Percentiles rank a stretch among this genome's conserved stretches.
Conservation (phyloP, 1,140 invertebrate species). For the Formica selysi region DNA sequence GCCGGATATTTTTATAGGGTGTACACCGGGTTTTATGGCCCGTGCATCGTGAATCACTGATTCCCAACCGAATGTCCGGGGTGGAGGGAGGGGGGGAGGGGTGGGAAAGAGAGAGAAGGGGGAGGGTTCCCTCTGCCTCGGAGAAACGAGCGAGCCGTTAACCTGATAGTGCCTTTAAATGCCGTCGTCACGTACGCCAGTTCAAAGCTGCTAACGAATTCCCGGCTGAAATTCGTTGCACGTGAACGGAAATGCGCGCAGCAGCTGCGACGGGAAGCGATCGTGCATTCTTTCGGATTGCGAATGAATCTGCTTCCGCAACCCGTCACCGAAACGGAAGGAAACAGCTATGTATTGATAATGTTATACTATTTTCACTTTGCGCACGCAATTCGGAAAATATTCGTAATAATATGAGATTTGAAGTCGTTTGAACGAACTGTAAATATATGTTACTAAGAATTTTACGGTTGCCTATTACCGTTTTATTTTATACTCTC, state of each 20-base stretch:
- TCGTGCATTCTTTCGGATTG: slow-evolving; percentile 34
- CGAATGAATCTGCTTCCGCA: slow-evolving; percentile 41
- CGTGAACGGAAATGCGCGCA: slow-evolving; percentile 30
- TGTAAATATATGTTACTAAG: background rate
- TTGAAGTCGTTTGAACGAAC: background rate
- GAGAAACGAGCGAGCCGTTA: slow-evolving; percentile 65
- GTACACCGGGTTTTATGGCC: slow-evolving; percentile 65
- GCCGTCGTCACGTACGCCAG: slow-evolving; percentile 21
- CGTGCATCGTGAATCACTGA: slow-evolving; percentile 66
- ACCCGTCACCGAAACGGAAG: slow-evolving; percentile 22
- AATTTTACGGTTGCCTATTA: background rate
- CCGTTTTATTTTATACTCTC: background rate
- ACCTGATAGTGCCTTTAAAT: slow-evolving; percentile 64
- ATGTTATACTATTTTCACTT: background rate
- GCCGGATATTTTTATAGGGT: slow-evolving; percentile 68
- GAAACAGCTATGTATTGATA: background rate
- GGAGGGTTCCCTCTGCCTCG: background rate
- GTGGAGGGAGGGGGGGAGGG: background rate
- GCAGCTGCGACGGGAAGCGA: slow-evolving; percentile 26
- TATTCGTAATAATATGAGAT: background rate
- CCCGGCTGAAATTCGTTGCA: slow-evolving; percentile 28
- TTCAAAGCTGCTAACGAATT: slow-evolving; percentile 63
- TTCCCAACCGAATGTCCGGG: slow-evolving; percentile 55
- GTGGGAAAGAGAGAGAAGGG: background rate
- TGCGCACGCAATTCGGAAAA: background rate